Conservation (phyloP, 2,113 vertebrate genomes). For the Gallinago paraguaiae region DNA sequence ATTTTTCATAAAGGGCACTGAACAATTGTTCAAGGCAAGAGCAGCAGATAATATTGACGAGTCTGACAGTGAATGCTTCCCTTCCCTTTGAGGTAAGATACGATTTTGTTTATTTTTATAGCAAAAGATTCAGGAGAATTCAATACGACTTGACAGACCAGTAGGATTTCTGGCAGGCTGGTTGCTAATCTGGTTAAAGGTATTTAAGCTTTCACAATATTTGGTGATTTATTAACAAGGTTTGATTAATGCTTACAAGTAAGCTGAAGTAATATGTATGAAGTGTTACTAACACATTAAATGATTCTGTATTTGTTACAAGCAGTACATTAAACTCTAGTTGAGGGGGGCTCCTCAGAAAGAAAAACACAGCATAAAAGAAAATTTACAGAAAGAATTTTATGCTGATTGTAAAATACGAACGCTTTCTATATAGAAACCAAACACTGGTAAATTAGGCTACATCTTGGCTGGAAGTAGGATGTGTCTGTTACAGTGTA, state of each 20-base stretch:
- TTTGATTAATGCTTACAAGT: background rate
- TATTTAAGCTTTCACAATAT: constrained; percentile 45
- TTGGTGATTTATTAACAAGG: constrained; percentile 56
- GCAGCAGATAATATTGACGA: background rate
- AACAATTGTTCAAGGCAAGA: background rate
- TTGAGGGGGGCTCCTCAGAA: background rate
- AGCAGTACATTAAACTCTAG: background rate
- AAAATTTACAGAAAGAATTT: background rate
- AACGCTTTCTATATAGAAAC: background rate
- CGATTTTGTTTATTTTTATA: background rate
- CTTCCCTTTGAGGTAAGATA: background rate
- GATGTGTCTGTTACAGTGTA: background rate
- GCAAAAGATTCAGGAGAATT: background rate
- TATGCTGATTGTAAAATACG: background rate
- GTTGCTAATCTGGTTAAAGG: constrained; percentile 39
- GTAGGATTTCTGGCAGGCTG: constrained; percentile 15
- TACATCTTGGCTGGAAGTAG: background rate
- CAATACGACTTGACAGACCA: background rate
- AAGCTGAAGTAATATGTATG: background rate
- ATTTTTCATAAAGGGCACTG: background rate
- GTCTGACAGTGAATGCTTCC: background rate
- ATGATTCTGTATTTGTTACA: background rate
- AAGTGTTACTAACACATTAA: background rate
- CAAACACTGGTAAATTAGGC: background rate
- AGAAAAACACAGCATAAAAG: background rate